Evolutionary conservation across 2,113 vertebrate genomes (phyloP), one percentile per base, ranked within the genome.

Genomic region (Origma solitaria): DNA sequence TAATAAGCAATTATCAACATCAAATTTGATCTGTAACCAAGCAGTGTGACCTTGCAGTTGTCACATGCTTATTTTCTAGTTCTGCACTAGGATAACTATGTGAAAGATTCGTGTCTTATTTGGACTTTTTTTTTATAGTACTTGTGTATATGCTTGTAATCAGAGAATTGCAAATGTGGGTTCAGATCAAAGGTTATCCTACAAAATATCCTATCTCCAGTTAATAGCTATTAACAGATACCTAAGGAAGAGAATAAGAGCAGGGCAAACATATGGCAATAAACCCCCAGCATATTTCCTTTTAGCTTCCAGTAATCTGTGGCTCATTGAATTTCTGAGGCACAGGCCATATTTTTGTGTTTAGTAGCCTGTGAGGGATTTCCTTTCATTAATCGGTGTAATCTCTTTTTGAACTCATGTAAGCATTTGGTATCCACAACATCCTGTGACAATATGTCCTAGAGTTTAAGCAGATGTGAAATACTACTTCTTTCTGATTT

Each of bases 241-340:
- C 21, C 50, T 82, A 57, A 79, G 70, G 54, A 94, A 83, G 75
- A 56, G 42, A 70, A 40, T 85, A 94, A 82, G 25, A 83, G 28
- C 30, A 90, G 33, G 18, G 11, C 37, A 86, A 95, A 53, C 94
- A 96, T 85, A 93, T 88, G 94, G 68, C 90, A 96, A 23, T 47
- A 73, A 88, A 96, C 65, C 38, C 47, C 45, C 60, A 53, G 58
- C 50, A 62, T 86, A 73, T 58, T 94, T 71, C 68, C 30, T 73
- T 18, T 76, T 80, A 77, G 40, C 62, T 95, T 90, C 66, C 54
- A 88, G 58, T 71, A 92, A 72, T 93, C 79, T 96, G 79, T 90
- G 69, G 57, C 84, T 96, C 87, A 82, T 92, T 94, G 93, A 95
- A 90, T 95, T 94, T 92, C 92, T 85, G 84, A 94, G 61, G 78